Base-by-base conservation (phyloP, 2,888 invertebrate genomes). In the Callyntrura guangdongensis region DNA sequence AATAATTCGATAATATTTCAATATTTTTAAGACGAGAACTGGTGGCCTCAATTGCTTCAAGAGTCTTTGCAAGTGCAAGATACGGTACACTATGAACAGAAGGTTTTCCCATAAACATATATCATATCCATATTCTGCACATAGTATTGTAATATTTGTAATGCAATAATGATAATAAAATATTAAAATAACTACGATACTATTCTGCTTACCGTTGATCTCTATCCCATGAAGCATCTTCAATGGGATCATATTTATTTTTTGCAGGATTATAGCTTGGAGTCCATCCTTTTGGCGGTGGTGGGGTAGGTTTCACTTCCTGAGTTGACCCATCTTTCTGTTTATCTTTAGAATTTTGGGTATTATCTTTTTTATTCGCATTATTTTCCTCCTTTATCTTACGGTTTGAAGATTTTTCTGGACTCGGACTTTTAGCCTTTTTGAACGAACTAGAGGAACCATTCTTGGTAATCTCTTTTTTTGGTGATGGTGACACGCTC, bases 1-100 rank as follows among this genome's bases (percentile, higher is more conserved):
- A 97, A 95, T 97, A 99, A 95, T 99, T 99, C 94, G 97, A 96
- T 69, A 99, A 95, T 81, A 98, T 98, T 95, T 99, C 98, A 2
- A 99, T 96, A 94, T 98, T 99, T 95, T 98, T 98, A 84, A 99
- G 96, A 49, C 99, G 96, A 2, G 97, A 97, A 9, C 97, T 97
- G 0, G 97, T 97, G 14, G 96, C 97, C 95, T 99, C 99, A 87
- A 99, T 98, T 86, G 97, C 96, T 95, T 98, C 97, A 94, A 99
- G 96, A 0, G 99, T 99, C 94, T 96, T 96, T 0, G 99, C 97
- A 67, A 99, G 95, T 0, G 99, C 99, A 92, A 98, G 95, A 95
- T 99, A 99, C 0, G 99, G 99, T 61, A 99, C 98, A 93, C 97
- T 98, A n/a, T 1, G 22, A 12, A 25, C 1, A 74, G 9, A 49